Evolutionary conservation across 2,113 vertebrate species (phyloP).

Genomic region (Tonatia bakeri): DNA sequence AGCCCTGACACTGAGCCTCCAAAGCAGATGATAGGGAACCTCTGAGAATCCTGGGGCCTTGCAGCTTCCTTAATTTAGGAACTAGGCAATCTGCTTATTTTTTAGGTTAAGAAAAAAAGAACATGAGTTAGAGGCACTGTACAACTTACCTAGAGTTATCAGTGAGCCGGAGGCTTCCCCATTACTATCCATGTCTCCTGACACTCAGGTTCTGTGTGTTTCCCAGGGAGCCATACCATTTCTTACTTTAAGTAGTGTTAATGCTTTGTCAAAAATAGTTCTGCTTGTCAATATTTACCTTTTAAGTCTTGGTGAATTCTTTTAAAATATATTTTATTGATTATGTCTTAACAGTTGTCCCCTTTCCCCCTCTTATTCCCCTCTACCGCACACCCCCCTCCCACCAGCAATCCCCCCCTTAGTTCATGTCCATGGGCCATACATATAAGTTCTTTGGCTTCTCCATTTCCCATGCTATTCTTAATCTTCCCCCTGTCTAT

Average conservation of each 20-base stretch:
- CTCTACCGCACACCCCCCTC: no score
- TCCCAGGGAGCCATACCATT: neutral
- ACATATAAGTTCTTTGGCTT: no score
- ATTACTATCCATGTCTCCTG: neutral
- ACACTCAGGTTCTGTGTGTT: neutral
- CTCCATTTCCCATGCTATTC: no score
- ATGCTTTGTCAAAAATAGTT: constrained; percentile 27
- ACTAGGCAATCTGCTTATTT: neutral
- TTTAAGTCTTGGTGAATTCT: constrained; percentile 28
- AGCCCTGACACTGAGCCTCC: neutral
- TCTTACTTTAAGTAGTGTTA: neutral
- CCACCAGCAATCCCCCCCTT: no score
- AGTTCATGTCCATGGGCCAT: no score
- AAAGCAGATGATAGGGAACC: neutral
- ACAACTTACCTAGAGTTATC: neutral
- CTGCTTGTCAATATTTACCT: constrained; percentile 22
- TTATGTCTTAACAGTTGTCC: no score
- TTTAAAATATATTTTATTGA: neutral
- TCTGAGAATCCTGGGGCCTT: neutral
- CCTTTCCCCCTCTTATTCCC: no score
- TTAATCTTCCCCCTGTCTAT: no score
- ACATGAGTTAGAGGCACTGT: neutral
- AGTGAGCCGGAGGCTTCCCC: neutral
- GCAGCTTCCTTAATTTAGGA: neutral
- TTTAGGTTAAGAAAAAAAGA: neutral